Conservation (phyloP, 2,113 vertebrate genomes). For the Petaurus breviceps region DNA sequence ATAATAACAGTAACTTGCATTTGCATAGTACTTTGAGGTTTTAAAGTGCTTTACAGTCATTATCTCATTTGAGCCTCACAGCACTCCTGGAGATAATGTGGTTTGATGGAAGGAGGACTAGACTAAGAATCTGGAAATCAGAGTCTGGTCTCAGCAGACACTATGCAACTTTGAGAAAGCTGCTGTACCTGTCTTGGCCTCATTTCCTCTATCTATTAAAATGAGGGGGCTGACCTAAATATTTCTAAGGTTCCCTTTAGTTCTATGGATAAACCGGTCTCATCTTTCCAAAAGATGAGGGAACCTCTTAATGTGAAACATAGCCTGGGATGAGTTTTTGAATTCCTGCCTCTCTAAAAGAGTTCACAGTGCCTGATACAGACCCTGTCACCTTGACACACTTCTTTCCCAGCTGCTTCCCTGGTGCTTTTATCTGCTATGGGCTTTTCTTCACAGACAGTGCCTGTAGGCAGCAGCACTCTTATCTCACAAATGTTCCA, state of each 20-base stretch:
- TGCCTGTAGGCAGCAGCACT: conserved; percentile 52
- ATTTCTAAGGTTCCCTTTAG: conserved; percentile 35
- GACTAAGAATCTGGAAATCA: neutral
- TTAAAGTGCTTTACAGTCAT: neutral
- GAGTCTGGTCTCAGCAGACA: neutral
- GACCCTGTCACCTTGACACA: conserved; percentile 56
- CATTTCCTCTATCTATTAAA: conserved; percentile 35
- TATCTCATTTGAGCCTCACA: neutral
- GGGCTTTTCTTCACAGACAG: conserved; percentile 59
- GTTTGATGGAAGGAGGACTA: neutral
- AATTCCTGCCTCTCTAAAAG: conserved; percentile 18
- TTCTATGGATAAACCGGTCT: conserved; percentile 44
- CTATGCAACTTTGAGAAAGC: conserved; percentile 21
- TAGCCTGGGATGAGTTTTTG: conserved; percentile 21
- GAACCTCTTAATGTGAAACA: conserved; percentile 9
- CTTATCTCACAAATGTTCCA: conserved; percentile 60
- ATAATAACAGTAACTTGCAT: neutral
- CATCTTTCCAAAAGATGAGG: conserved; percentile 57
- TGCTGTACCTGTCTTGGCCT: neutral
- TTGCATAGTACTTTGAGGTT: neutral
- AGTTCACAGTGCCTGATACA: neutral
- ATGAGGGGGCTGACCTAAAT: conserved; percentile 38
- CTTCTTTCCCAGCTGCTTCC: conserved; percentile 31
- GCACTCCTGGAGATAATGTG: too few relatives aligned
- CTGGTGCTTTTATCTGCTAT: conserved; percentile 49